Conservation (phyloP, 2,113 vertebrate species). For the Neolamprologus sp. region DNA sequence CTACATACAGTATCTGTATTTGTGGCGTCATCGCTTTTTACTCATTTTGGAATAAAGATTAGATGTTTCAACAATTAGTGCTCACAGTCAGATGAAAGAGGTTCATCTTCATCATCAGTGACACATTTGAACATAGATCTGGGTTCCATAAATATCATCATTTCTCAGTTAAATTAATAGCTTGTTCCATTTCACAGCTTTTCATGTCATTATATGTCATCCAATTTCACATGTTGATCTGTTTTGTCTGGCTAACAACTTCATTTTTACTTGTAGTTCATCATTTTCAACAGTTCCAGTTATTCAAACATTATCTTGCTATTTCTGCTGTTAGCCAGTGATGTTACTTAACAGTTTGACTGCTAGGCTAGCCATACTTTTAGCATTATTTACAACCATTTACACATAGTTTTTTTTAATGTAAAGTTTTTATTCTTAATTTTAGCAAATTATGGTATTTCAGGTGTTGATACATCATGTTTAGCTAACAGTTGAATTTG, state of each 20-base stretch:
- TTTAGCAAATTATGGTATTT: neutral
- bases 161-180: neutral
- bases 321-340: neutral
- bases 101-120: neutral
- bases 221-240: neutral
- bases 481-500: neutral
- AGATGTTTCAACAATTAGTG: neutral
- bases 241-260: neutral
- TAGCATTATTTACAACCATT: neutral
- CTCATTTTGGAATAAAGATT: neutral
- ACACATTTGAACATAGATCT: neutral
- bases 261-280: neutral
- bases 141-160: neutral
- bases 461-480: fast-evolving
- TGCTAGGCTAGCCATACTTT: neutral
- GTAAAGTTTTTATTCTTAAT: neutral
- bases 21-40: neutral
- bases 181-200: neutral
- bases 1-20: fast-evolving
- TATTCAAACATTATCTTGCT: neutral
- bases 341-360: neutral
- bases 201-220: neutral
- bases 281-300: neutral
- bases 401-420: neutral
- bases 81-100: neutral